phyloP scores from a whole-genome alignment of 2,888 invertebrate genomes.

The Mythimna lalbum region DNA sequence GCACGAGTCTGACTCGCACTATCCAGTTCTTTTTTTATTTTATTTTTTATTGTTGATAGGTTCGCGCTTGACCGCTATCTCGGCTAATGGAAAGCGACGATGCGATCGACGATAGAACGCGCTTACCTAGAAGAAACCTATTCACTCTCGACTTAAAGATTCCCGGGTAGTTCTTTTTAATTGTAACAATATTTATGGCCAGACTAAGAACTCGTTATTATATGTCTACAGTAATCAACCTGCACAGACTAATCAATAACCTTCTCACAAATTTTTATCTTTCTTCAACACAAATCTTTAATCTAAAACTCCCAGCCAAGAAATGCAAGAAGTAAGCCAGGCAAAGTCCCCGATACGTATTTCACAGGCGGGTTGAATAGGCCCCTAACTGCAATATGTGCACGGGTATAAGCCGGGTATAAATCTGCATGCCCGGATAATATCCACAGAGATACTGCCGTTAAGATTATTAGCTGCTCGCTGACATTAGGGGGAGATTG shows the following conservation, averaged over 20 bases:
- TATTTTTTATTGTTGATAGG: too few relatives aligned
- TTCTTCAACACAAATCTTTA: slow-evolving; percentile 18
- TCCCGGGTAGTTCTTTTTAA: too few relatives aligned
- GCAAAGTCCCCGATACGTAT: slow-evolving; percentile 53
- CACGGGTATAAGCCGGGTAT: slow-evolving; percentile 61
- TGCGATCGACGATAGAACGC: too few relatives aligned
- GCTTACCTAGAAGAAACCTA: too few relatives aligned
- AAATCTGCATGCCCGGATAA: slow-evolving; percentile 65
- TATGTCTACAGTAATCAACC: neutral
- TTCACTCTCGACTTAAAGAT: too few relatives aligned
- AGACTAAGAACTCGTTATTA: too few relatives aligned
- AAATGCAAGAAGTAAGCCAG: slow-evolving; percentile 48
- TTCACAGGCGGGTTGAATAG: slow-evolving; percentile 59
- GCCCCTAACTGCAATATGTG: slow-evolving; percentile 59
- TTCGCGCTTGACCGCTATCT: too few relatives aligned
- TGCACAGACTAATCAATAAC: neutral
- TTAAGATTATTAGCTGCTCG: slow-evolving; percentile 59
- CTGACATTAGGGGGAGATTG: slow-evolving; percentile 45
- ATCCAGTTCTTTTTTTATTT: too few relatives aligned
- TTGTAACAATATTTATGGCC: too few relatives aligned
- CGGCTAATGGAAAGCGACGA: too few relatives aligned
- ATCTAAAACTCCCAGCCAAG: slow-evolving; percentile 39
- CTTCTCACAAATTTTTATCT: neutral
- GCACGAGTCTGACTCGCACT: too few relatives aligned
- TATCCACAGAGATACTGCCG: slow-evolving; percentile 58